Evolutionary conservation across 2,113 vertebrate genomes (phyloP).

Genomic region (Hirundichthys speculiger): DNA sequence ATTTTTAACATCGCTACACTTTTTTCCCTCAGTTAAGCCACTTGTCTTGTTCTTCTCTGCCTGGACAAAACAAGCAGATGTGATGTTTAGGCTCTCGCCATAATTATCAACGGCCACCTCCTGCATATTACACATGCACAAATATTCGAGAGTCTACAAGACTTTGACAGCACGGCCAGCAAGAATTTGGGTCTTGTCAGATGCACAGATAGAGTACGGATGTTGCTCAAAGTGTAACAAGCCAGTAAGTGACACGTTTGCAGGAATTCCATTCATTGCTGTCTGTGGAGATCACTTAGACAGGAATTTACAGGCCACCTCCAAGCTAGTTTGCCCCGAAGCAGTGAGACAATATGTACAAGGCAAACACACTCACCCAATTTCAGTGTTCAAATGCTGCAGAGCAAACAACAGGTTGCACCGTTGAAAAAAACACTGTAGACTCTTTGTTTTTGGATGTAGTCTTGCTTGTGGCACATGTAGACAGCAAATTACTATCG

Average conservation of each 20-base stretch:
- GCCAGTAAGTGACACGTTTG: slow-evolving; percentile 49
- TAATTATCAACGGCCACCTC: background rate
- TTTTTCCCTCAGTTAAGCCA: too few species aligned
- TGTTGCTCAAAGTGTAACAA: slow-evolving; percentile 19
- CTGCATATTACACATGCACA: background rate
- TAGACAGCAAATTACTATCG: slow-evolving; percentile 11
- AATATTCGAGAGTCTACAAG: background rate
- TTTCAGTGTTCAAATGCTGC: slow-evolving; percentile 35
- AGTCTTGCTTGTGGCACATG: background rate
- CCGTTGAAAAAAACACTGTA: background rate
- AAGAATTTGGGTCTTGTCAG: background rate
- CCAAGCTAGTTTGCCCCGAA: slow-evolving; percentile 34
- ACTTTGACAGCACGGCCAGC: background rate
- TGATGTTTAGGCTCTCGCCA: background rate
- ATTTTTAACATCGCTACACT: too few species aligned
- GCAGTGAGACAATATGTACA: slow-evolving; percentile 25
- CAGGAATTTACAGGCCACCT: slow-evolving; percentile 71
- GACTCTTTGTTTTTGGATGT: slow-evolving; percentile 9
- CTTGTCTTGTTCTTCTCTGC: too few species aligned
- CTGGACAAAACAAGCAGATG: background rate
- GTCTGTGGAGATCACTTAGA: slow-evolving; percentile 60
- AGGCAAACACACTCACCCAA: slow-evolving; percentile 14
- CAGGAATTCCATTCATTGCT: slow-evolving; percentile 71
- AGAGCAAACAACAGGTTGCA: slow-evolving; percentile 3
- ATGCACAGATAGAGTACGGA: slow-evolving; percentile 17